Evolutionary conservation across 2,113 vertebrate genomes (phyloP), one percentile per base, ranked within the genome.

Genomic region (Phylloscopus trochiloides): DNA sequence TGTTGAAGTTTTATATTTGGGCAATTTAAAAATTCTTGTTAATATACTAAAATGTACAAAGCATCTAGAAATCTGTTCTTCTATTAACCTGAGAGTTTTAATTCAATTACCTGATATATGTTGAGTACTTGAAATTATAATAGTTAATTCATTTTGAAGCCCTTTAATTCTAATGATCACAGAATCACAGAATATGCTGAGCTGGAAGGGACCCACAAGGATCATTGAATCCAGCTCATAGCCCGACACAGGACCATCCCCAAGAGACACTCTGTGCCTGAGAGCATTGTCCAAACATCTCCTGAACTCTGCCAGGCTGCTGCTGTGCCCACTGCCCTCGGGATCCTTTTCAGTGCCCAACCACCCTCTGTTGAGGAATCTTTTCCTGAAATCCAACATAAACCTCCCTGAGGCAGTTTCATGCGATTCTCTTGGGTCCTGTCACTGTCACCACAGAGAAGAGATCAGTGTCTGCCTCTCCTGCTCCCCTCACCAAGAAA

Each of bases 1-100:
- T 82, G 77, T 91, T 97, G 80, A 95, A 79, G 50, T 87, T 90
- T 76, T 86, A 62, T 66, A 79, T 82, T 88, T 87, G 63, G 48
- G 43, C 94, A 85, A 94, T 79, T 97, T 92, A 70, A 72, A 90
- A 95, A 92, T 82, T 90, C 63, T 51, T 22, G 63, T 51, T 59
- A 52, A n/a, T 94, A 3, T 40, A 78, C 78, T 92, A 95, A 95
- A 96, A 88, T n/a, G 17, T 38, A 65, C 31, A 86, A 94, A 84
- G 57, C 29, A 81, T 40, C 52, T 88, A 70, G 58, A 85, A 38
- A 73, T 70, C n/a, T 31, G 45, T 77, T 92, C 90, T 47, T 95
- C 84, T 7, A 89, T 79, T 73, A 95, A 47, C n/a, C 12, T 16
- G 17, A 90, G 54, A n/a, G n/a, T 50, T 84, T 59, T 48, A 42